These are phyloP conservation scores for Myotis vivesi DNA, from an alignment of 2,797 vertebrate species.

Conservation along the genomic window DNA sequence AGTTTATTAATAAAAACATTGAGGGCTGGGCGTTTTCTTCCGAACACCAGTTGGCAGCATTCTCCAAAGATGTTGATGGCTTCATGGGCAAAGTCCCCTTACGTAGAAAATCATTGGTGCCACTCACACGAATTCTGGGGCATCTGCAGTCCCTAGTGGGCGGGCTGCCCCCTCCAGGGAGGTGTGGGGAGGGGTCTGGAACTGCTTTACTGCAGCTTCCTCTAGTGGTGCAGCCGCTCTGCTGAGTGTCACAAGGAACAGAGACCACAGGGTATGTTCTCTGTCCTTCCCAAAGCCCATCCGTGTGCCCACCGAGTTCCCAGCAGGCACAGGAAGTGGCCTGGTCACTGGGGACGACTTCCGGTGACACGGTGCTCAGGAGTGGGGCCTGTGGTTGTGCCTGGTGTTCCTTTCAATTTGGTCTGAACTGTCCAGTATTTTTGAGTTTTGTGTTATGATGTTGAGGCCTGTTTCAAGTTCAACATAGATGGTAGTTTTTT, in stretches of 20 bases:
- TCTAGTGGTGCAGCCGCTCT: not conserved
- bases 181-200: not conserved
- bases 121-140: not conserved
- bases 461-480: not conserved
- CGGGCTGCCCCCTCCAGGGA: accelerated
- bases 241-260: not conserved
- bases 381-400: accelerated
- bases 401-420: not conserved
- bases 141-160: not conserved
- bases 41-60: not conserved
- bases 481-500: not conserved
- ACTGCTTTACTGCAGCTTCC: not conserved
- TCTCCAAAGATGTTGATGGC: not conserved
- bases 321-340: not conserved
- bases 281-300: not conserved
- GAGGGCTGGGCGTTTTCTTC: not conserved
- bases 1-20: not conserved
- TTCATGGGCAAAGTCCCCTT: not conserved
- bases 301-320: not conserved
- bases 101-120: not conserved
- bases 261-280: not conserved
- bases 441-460: not conserved
- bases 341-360: not conserved
- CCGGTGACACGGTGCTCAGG: not conserved
- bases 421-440: not conserved